Conservation (phyloP, 1,140 invertebrate species). For the Uloborus diversus region DNA sequence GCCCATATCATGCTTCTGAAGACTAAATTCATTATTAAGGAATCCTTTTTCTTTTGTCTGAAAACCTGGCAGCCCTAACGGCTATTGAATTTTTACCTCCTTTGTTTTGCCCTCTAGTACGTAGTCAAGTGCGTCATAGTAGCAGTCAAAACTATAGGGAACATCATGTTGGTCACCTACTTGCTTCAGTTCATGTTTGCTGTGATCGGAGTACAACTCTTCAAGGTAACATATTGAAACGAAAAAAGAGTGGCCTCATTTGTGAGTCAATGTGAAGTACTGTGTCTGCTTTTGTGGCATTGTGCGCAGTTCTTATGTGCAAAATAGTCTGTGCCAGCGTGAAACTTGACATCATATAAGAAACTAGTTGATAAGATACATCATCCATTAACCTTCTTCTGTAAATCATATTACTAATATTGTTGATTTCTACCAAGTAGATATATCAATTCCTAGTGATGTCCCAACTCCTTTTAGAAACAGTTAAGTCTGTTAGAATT, state of each 20-base stretch:
- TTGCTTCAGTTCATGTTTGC: conserved; percentile 99
- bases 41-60: background rate
- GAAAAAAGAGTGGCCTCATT: conserved; percentile 12
- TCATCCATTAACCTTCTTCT: conserved; percentile 47
- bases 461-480: too few species aligned
- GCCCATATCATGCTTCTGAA: too few species aligned
- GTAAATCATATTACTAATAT: too few species aligned
- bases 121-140: conserved; percentile 99
- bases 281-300: conserved; percentile 53
- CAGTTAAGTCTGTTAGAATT: too few species aligned
- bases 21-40: background rate
- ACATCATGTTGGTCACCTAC: conserved; percentile 97
- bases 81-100: conserved; percentile 27
- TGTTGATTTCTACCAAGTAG: too few species aligned
- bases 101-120: conserved; percentile 71
- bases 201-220: conserved; percentile 99
- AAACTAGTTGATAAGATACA: too few species aligned
- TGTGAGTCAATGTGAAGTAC: conserved; percentile 35
- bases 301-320: conserved; percentile 31
- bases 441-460: too few species aligned
- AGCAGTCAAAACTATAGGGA: conserved; percentile 95
- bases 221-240: conserved; percentile 81
- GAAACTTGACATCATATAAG: too few species aligned
- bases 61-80: conserved; percentile 25
- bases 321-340: conserved; percentile 64